A percentile compares a stretch with the other conserved stretches of the same genome.
phyloP scores from a whole-genome alignment of 2,888 invertebrate species.

The Agrotis exclamationis region DNA sequence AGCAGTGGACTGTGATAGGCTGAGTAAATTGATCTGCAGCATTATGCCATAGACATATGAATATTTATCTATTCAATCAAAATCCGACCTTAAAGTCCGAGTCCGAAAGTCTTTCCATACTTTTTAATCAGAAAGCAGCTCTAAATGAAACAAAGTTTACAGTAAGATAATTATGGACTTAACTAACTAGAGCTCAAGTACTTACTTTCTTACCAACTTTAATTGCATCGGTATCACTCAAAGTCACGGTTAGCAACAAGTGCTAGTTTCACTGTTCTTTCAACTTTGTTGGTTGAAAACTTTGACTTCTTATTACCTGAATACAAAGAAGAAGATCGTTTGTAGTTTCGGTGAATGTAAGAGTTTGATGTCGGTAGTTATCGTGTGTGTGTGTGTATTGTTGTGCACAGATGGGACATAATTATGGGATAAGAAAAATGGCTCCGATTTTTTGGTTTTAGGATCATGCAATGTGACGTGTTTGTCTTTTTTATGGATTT shows the following conservation, averaged over 20 bases:
- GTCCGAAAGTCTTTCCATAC: neutral
- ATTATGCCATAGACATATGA: too few species aligned
- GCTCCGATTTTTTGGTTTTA: too few species aligned
- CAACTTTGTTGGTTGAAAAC: neutral
- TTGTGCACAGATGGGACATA: too few species aligned
- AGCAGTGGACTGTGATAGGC: too few species aligned
- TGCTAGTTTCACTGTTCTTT: neutral
- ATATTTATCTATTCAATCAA: too few species aligned
- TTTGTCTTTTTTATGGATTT: too few species aligned
- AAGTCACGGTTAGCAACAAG: slow-evolving; percentile 9
- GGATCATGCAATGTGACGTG: too few species aligned
- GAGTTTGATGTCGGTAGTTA: neutral
- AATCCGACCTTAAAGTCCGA: too few species aligned
- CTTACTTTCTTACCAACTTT: neutral
- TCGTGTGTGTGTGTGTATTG: too few species aligned
- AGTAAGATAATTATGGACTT: neutral
- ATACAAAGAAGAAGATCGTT: neutral
- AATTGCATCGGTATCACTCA: slow-evolving; percentile 9
- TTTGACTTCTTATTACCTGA: neutral
- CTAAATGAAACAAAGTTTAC: neutral
- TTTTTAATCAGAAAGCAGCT: neutral
- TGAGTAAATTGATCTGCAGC: too few species aligned
- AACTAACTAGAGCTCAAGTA: neutral
- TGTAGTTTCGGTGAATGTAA: neutral
- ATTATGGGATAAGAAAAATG: too few species aligned